phyloP scores from a whole-genome alignment of 2,797 vertebrate genomes.

The Aeoliscus strigatus region DNA sequence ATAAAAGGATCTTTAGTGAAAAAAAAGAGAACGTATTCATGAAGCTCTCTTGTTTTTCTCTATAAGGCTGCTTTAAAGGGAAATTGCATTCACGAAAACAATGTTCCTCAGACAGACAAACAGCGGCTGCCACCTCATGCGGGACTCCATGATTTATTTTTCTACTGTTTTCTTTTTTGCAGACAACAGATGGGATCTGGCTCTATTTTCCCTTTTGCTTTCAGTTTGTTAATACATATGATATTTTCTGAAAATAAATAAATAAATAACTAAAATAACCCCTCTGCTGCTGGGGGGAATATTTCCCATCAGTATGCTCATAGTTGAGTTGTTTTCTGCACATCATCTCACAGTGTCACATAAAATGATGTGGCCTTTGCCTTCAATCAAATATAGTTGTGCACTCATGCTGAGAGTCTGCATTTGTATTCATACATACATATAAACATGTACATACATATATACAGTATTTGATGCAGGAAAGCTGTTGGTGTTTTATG shows the following conservation, averaged over 20 bases:
- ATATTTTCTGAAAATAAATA: no score
- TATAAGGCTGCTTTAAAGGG: conserved; percentile 7
- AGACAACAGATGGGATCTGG: no score
- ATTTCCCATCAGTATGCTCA: conserved; percentile 37
- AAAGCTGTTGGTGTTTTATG: no score
- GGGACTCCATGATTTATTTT: neutral
- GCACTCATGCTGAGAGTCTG: conserved; percentile 47
- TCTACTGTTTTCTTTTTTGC: no score
- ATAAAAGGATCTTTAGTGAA: conserved; percentile 48
- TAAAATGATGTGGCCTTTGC: conserved; percentile 31
- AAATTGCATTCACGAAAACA: conserved; percentile 7
- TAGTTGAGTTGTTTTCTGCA: conserved; percentile 34
- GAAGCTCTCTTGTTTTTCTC: conserved; percentile 12
- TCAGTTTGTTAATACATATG: no score
- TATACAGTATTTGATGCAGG: no score
- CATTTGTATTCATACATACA: conserved; percentile 59
- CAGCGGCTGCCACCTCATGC: neutral
- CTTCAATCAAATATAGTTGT: conserved; percentile 49
- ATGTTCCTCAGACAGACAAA: conserved; percentile 7
- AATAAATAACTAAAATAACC: no score
- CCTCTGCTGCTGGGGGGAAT: conserved; percentile 14
- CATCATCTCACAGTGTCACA: conserved; percentile 43
- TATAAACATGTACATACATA: no score
- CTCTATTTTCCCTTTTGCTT: no score
- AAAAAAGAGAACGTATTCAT: conserved; percentile 27